Base-by-base conservation (phyloP, 2,797 vertebrate genomes). In the Bradypus variegatus region DNA sequence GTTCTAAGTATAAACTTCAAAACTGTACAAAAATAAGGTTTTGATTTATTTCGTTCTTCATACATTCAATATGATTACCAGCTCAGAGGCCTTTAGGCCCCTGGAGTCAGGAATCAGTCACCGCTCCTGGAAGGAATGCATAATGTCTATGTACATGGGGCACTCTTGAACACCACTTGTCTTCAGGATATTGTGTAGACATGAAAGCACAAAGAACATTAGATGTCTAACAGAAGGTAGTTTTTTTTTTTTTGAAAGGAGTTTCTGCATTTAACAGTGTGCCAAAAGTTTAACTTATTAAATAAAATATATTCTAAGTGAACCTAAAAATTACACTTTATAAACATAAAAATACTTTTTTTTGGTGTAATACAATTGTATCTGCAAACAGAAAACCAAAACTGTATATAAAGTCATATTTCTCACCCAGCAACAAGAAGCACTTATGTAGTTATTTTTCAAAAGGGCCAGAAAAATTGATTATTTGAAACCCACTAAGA, bases 1-100 rank as follows among this genome's bases (percentile, higher is more conserved):
- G 97, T 97, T 98, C 97, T 97, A 97, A 97, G 97, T 98, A 98
- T 97, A 97, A 98, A 98, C 96, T 97, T 97, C 96, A 97, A 98
- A 97, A 98, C 98, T 98, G 98, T 98, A 98, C 98, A 98, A 98
- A 98, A 98, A 98, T 98, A 98, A 97, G 97, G 96, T 97, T 95
- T 96, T 96, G 96, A 97, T 97, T 98, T 92, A 95, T 97, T 96
- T 96, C 97, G 97, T 96, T 97, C 97, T 97, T 97, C 97, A 98
- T 98, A 98, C 97, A 98, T 98, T 98, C 98, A 98, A 95, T 97
- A 97, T 97, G 97, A 97, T 97, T 97, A 97, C 97, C 97, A 98
- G 95, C 96, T 96, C 97, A 97, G 97, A 97, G 96, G 97, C 95
- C 97, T 96, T 75, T 93, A 95, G 97, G 80, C 97, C 91, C 95